Percentiles rank a stretch among this genome's conserved stretches.
These are phyloP conservation scores for Tenualosa ilisha DNA, from an alignment of 2,797 vertebrate genomes.

Conservation along the genomic window DNA sequence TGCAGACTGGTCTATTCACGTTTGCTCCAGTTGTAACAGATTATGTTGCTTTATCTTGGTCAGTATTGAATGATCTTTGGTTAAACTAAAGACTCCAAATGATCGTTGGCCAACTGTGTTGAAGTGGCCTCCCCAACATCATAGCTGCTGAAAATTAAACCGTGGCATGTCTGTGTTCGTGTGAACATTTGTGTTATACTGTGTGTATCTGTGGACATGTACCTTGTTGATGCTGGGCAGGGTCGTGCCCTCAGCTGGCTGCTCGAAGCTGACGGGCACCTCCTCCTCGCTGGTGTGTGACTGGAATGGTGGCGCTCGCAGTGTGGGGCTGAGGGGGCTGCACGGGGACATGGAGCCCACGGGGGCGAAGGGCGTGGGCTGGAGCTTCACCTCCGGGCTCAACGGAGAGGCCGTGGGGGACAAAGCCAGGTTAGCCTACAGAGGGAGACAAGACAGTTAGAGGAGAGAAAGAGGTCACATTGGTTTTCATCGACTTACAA, in stretches of 20 bases:
- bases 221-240: conserved; percentile 78
- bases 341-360: conserved; percentile 35
- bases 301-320: not conserved
- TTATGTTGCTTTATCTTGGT: no score
- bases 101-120: not conserved
- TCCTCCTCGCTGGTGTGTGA: conserved; percentile 65
- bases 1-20: no score
- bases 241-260: conserved; percentile 64
- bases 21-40: no score
- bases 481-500: not conserved
- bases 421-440: conserved; percentile 76
- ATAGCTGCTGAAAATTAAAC: no score
- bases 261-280: conserved; percentile 67
- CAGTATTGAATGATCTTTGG: no score
- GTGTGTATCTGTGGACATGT: not conserved
- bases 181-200: not conserved
- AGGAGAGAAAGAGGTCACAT: conserved; percentile 20
- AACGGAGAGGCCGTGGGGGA: conserved; percentile 64
- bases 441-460: not conserved
- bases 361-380: conserved; percentile 53
- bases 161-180: not conserved
- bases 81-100: not conserved
- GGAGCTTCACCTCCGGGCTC: conserved; percentile 68
- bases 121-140: no score
- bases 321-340: conserved; percentile 47